Evolutionary conservation across 2,113 vertebrate species (phyloP), one percentile per base, ranked within the genome.

Genomic region (Corythaixoides concolor): DNA sequence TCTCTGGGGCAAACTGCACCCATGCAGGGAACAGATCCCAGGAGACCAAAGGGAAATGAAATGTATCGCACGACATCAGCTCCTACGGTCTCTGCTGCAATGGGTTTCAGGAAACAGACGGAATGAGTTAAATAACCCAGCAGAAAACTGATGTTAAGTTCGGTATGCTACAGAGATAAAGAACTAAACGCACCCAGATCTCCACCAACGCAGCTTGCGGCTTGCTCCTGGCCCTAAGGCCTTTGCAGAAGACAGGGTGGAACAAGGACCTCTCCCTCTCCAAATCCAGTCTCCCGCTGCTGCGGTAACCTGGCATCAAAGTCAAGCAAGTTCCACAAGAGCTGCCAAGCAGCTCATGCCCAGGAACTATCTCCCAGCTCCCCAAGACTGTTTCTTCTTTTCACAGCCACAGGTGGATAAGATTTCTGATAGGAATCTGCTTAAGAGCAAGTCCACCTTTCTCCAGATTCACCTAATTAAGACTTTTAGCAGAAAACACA

Each of bases 191-290:
- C 53, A 90, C 33, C 9, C 66, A 70, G 35, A 39, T 12, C 68
- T 59, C n/a, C 62, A 63, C 20, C 50, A 50, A 50, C 2, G 0
- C 0, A 1, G 67, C 58, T 89, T 0, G 0, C 0, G 1, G 67
- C 58, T 89, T 0, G 0, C 6, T 72, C 69, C 69, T 76, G 45
- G 27, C 27, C 45, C 53, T 32, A 35, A 64, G 41, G 11, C 37
- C 49, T 85, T 45, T 69, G 69, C 33, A 52, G 41, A 16, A 60
- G 39, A 43, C 18, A 47, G 35, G 27, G 70, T 41, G 8, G 53
- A 93, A 92, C 15, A 70, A 78, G 55, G 68, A 78, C 43, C 26
- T 58, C 50, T 83, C 45, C n/a, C 28, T 64, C 64, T 64, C 26
- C 27, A 53, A 60, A 89, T 28, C 39, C 68, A 84, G 23, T 6